These are phyloP conservation scores for Fopius arisanus DNA, from an alignment of 1,140 invertebrate species.

Conservation along the genomic window DNA sequence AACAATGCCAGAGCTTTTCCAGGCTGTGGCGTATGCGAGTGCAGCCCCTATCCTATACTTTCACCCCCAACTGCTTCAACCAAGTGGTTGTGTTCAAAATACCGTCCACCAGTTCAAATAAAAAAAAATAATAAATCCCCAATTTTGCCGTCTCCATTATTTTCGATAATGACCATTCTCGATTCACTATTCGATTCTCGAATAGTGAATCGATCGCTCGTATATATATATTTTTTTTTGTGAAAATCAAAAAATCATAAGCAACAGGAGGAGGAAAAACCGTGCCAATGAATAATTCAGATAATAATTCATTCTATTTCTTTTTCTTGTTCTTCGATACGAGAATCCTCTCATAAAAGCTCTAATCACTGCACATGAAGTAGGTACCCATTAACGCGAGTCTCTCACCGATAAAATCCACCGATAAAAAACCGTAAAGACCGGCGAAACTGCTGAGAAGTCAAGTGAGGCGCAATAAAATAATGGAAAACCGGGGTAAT, in stretches of 20 bases:
- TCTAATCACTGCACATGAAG: not conserved
- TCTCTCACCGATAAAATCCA: not conserved
- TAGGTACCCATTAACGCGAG: no score
- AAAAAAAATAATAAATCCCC: not conserved
- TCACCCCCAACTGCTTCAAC: not conserved
- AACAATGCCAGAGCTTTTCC: conserved; percentile 33
- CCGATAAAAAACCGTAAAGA: not conserved
- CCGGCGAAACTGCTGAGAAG: not conserved
- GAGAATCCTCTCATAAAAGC: no score
- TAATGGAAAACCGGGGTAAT: not conserved
- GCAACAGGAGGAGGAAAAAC: no score
- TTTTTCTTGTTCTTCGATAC: no score
- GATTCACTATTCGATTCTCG: no score
- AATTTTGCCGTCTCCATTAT: not conserved
- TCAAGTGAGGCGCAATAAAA: not conserved
- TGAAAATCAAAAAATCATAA: no score
- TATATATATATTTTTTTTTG: no score
- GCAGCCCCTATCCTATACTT: not conserved
- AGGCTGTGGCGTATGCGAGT: not conserved
- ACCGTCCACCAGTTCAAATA: not conserved
- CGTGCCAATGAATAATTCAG: no score
- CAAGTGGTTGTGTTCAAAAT: conserved; percentile 23
- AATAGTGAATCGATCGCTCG: no score
- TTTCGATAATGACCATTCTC: not conserved
- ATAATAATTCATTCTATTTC: no score